phyloP scores from a whole-genome alignment of 2,888 invertebrate species.

The Strigamia crassipes region DNA sequence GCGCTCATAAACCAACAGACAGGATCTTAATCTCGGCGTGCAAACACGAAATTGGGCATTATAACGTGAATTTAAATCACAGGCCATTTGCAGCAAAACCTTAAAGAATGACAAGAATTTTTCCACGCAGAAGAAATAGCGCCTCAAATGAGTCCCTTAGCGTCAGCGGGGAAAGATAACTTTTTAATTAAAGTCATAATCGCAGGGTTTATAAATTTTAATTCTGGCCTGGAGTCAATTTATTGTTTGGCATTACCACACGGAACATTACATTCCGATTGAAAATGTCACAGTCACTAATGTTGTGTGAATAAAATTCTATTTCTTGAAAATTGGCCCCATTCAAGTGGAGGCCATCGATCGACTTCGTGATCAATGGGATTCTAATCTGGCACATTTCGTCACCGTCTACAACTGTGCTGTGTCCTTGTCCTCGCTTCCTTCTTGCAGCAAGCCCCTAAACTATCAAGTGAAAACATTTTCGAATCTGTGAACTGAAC shows the following conservation, averaged over 20 bases:
- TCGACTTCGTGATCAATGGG: slow-evolving; percentile 16
- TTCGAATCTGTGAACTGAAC: neutral
- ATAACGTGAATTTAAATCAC: neutral
- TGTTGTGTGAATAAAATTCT: neutral
- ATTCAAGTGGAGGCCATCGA: slow-evolving; percentile 4
- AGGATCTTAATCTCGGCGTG: neutral
- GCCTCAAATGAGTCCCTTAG: neutral
- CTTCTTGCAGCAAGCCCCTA: neutral
- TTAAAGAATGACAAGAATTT: neutral
- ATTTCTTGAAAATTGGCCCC: neutral
- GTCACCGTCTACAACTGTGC: slow-evolving; percentile 1
- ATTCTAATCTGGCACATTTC: slow-evolving; percentile 31
- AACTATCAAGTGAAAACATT: slow-evolving; percentile 11
- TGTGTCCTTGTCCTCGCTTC: slow-evolving; percentile 18
- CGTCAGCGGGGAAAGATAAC: neutral
- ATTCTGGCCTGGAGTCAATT: neutral
- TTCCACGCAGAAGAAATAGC: neutral
- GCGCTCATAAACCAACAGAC: slow-evolving; percentile 10
- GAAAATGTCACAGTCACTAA: slow-evolving; percentile 7
- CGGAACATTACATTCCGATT: neutral
- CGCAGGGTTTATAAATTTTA: neutral
- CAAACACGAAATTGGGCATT: neutral
- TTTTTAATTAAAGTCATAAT: neutral
- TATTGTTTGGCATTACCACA: neutral
- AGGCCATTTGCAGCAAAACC: neutral